A percentile compares a stretch with the other conserved stretches of the same genome.
phyloP scores from a whole-genome alignment of 2,113 vertebrate species.

The Eulacestoma nigropectus region DNA sequence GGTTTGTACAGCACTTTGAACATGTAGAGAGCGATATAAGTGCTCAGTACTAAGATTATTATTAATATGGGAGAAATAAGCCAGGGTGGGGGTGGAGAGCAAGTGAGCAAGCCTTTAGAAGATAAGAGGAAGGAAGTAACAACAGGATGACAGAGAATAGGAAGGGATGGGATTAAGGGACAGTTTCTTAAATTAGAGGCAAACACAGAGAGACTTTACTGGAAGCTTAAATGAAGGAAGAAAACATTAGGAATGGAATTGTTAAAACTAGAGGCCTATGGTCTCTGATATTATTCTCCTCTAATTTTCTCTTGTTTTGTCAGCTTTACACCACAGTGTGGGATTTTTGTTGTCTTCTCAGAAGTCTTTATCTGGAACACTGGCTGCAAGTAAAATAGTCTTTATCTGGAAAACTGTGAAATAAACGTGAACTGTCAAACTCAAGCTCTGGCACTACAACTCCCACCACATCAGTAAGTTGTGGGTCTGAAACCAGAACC shows the following conservation, averaged over 20 bases:
- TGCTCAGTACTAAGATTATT: constrained; percentile 63
- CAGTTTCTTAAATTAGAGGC: constrained; percentile 39
- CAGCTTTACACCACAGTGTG: background rate
- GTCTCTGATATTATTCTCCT: background rate
- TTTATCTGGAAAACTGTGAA: constrained; percentile 4
- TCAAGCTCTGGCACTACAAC: background rate
- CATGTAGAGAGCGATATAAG: constrained; percentile 64
- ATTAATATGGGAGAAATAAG: constrained; percentile 60
- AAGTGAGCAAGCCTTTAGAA: constrained; percentile 32
- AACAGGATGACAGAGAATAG: constrained; percentile 46
- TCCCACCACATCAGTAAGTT: background rate
- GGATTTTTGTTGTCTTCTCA: constrained; percentile 5
- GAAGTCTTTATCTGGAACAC: background rate
- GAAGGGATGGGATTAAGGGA: constrained; percentile 21
- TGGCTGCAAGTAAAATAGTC: background rate
- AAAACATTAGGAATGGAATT: background rate
- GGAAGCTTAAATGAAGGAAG: constrained; percentile 16
- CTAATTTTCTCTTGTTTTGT: constrained; percentile 30
- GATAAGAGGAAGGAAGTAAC: constrained; percentile 50
- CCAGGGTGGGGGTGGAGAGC: constrained; percentile 27
- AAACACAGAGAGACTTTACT: constrained; percentile 17
- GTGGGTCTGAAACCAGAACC: background rate
- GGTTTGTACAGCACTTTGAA: constrained; percentile 68
- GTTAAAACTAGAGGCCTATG: background rate
- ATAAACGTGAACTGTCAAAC: background rate